Percentiles rank a stretch among this genome's conserved stretches.
phyloP scores from a whole-genome alignment of 2,888 invertebrate species.

The Camptogramma bilineatum region DNA sequence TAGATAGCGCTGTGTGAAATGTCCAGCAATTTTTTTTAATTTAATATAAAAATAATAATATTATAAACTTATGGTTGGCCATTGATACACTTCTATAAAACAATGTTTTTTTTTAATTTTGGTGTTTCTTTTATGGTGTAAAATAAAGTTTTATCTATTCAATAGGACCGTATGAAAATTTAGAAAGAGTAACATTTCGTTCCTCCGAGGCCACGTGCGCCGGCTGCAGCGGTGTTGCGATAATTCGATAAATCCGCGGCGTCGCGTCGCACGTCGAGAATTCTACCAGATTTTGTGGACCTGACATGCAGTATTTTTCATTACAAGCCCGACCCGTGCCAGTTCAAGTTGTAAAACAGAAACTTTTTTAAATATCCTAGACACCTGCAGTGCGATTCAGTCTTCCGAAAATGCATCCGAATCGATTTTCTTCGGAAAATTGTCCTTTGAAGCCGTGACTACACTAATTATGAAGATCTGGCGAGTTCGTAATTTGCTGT shows the following conservation, averaged over 20 bases:
- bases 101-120: too few relatives aligned
- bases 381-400: not conserved
- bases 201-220: not conserved
- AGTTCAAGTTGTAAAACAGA: constrained; percentile 3
- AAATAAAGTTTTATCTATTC: not conserved
- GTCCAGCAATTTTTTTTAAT: too few relatives aligned
- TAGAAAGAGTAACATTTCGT: not conserved
- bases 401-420: too few relatives aligned
- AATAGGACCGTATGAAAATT: not conserved
- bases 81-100: too few relatives aligned
- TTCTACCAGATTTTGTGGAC: constrained; percentile 36
- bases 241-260: constrained; percentile 41
- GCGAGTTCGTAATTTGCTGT: too few relatives aligned
- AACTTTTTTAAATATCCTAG: not conserved
- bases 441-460: too few relatives aligned
- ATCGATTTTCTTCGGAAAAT: too few relatives aligned
- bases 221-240: constrained; percentile 32
- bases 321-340: constrained; percentile 1
- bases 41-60: too few relatives aligned
- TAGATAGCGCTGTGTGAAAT: too few relatives aligned
- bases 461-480: too few relatives aligned
- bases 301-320: constrained; percentile 24
- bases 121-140: too few relatives aligned
- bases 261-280: constrained; percentile 32
- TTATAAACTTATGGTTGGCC: too few relatives aligned